A percentile compares a stretch with the other conserved stretches of the same genome.
Evolutionary conservation across 2,797 vertebrate genomes (phyloP).

Genomic region (Ataeniobius toweri): DNA sequence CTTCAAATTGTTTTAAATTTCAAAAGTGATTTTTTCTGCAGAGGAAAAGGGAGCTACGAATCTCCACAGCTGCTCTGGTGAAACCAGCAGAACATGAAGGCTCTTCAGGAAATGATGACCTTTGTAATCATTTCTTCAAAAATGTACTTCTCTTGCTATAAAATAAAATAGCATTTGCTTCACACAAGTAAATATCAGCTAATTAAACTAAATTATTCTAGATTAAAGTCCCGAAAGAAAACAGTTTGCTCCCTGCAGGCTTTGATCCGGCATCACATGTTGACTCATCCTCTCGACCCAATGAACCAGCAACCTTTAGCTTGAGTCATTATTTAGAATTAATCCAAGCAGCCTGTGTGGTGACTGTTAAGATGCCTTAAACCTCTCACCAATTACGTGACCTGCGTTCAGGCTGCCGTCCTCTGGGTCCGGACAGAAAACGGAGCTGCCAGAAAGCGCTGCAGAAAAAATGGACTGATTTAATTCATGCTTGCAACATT

Average conservation of each 20-base stretch:
- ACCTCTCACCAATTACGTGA: constrained; percentile 60
- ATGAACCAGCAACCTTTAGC: background rate
- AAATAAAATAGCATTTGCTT: background rate
- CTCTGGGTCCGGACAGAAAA: constrained; percentile 68
- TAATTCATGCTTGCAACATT: background rate
- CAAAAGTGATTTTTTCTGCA: background rate
- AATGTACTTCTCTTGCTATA: background rate
- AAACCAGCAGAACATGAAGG: background rate
- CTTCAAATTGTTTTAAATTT: background rate
- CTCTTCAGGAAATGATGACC: background rate
- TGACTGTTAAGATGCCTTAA: background rate
- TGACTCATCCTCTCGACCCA: constrained; percentile 1
- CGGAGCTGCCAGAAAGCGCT: constrained; percentile 45
- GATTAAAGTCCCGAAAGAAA: background rate
- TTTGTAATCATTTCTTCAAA: background rate
- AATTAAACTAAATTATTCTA: background rate
- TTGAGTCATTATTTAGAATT: background rate
- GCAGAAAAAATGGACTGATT: constrained; percentile 1
- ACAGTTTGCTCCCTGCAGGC: background rate
- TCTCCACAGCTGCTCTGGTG: no score
- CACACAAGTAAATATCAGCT: background rate
- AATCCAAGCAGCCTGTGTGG: background rate
- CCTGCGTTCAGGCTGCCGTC: constrained; percentile 32
- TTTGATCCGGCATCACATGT: background rate
- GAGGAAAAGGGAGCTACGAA: background rate